Percentiles rank a stretch among this genome's conserved stretches.
These are phyloP conservation scores for Euwallacea similis DNA, from an alignment of 1,140 invertebrate genomes.

Conservation along the genomic window DNA sequence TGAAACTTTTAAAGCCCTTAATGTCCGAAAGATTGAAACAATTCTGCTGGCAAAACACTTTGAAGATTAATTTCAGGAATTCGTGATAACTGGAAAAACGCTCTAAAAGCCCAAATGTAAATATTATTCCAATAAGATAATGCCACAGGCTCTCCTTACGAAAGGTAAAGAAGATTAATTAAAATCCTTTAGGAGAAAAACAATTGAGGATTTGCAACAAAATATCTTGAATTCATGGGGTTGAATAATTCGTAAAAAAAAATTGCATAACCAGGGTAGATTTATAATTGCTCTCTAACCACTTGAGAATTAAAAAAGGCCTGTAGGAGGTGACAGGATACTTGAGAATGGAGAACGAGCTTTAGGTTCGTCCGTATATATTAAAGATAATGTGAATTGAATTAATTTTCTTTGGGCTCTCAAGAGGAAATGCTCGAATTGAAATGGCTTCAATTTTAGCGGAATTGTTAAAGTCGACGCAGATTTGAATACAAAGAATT, in stretches of 20 bases:
- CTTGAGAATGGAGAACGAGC: conserved; percentile 36
- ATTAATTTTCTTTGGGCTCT: conserved; percentile 38
- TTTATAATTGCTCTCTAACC: conserved; percentile 37
- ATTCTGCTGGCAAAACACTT: neutral
- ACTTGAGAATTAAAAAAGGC: conserved; percentile 34
- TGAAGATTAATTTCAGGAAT: conserved; percentile 5
- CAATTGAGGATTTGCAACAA: conserved; percentile 27
- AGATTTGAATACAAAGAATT: conserved; percentile 27
- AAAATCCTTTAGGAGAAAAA: conserved; percentile 19
- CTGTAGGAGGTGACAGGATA: conserved; percentile 36
- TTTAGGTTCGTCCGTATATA: conserved; percentile 32
- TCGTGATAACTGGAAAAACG: conserved; percentile 10
- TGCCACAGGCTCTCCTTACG: conserved; percentile 10
- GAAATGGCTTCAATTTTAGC: conserved; percentile 35
- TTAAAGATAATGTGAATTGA: conserved; percentile 39
- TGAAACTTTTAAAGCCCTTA: no score
- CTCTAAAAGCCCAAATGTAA: conserved; percentile 13
- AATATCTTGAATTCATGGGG: conserved; percentile 36
- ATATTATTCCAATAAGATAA: conserved; percentile 17
- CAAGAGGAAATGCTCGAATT: conserved; percentile 28
- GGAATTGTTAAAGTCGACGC: conserved; percentile 12
- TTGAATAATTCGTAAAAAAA: conserved; percentile 36
- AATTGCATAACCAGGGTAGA: conserved; percentile 31
- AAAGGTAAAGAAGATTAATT: conserved; percentile 27
- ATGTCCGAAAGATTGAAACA: no score